phyloP scores from a whole-genome alignment of 2,888 invertebrate species.

The Brachylomia viminalis region DNA sequence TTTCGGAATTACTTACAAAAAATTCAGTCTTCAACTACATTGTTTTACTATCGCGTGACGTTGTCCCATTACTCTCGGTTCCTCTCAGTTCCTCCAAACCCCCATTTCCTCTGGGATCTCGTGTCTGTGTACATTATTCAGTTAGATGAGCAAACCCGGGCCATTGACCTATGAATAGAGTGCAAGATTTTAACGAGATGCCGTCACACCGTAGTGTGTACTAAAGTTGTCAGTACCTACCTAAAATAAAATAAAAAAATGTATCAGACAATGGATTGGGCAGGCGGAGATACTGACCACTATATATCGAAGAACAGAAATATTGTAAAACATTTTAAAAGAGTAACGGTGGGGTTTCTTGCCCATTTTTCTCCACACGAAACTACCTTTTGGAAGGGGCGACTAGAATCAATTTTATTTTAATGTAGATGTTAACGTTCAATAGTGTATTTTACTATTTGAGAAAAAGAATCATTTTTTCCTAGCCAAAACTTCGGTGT shows the following conservation, averaged over 20 bases:
- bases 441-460: no score
- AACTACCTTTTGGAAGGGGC: no score
- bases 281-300: background rate
- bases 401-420: no score
- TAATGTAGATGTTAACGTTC: no score
- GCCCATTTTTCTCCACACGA: no score
- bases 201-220: conserved; percentile 29
- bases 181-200: conserved; percentile 30
- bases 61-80: conserved; percentile 29
- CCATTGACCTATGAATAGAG: conserved; percentile 35
- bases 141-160: conserved; percentile 19
- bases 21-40: background rate
- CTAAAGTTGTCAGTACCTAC: background rate
- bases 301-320: background rate
- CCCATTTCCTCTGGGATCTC: conserved; percentile 58
- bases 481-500: background rate
- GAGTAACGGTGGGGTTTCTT: no score
- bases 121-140: conserved; percentile 38
- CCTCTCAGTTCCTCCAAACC: conserved; percentile 11
- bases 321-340: no score
- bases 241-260: no score
- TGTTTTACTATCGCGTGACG: conserved; percentile 47
- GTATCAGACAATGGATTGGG: no score
- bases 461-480: background rate
- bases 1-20: background rate